Base-by-base conservation (phyloP, 1,140 invertebrate species). In the Phocides pigmalion region DNA sequence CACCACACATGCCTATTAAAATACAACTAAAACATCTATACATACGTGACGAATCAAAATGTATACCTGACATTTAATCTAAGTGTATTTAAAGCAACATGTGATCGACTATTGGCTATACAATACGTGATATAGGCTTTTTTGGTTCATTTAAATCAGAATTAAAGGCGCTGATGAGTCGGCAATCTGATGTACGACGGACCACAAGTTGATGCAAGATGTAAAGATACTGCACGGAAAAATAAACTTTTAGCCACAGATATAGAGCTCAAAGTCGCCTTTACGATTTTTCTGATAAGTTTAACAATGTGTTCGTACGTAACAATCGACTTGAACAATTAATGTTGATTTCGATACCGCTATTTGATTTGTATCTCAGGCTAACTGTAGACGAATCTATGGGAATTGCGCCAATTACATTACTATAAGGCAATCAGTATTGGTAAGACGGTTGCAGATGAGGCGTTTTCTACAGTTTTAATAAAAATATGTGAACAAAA, bases 271-370 rank as follows among this genome's bases (percentile, higher is more conserved):
- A 50, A 19, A 44, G 61, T 71, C 2, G 15, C 12, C 17, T 70
- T 19, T 8, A 12, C 3, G 32, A 22, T 54, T 59, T 62, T 50
- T 47, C 32, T 20, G 47, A 32, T 49, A 25, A 8, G 64, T 62
- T 64, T 35, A 59, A 69, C 64, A 58, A 54, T 46, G 62, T 63
- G 56, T 62, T 47, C 42, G 35, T 50, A 39, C 50, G 59, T 70
- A 68, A 71, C 78, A 72, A 81, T 81, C 76, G 67, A 62, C 56
- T 64, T 68, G 72, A 81, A 82, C 80, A 82, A 82, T 81, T 82
- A 79, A 81, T 82, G 78, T 81, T 74, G 76, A 82, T 82, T 81
- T 64, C 70, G 72, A 79, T 75, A 68, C 74, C 78, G 78, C 73
- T 81, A 80, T 76, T 81, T 77, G 78, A 81, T 77, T 76, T 73